phyloP scores from a whole-genome alignment of 2,888 invertebrate genomes.

The Empis livida region DNA sequence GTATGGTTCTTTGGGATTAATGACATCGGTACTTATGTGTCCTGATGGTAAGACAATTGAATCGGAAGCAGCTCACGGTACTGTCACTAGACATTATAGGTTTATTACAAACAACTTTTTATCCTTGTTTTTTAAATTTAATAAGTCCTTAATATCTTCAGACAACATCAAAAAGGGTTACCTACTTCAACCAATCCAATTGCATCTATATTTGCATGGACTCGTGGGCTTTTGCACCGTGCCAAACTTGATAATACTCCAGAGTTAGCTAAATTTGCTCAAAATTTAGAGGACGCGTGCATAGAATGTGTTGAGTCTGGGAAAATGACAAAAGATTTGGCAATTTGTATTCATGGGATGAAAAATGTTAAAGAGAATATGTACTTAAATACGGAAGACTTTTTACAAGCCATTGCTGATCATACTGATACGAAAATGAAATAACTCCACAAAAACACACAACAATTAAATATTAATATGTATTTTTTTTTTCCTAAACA shows the following conservation, averaged over 20 bases:
- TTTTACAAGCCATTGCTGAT: conserved; percentile 67
- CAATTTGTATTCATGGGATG: conserved; percentile 72
- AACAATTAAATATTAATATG: background rate
- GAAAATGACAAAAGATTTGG: conserved; percentile 80
- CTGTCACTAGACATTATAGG: conserved; percentile 77
- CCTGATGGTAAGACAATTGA: conserved; percentile 75
- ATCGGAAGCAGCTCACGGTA: conserved; percentile 86
- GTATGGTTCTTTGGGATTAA: conserved; percentile 74
- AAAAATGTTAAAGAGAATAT: conserved; percentile 69
- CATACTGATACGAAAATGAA: conserved; percentile 44
- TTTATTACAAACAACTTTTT: no score
- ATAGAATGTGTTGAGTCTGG: conserved; percentile 71
- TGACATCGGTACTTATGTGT: conserved; percentile 83
- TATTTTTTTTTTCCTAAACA: background rate
- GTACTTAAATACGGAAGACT: conserved; percentile 75
- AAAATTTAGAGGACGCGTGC: conserved; percentile 65
- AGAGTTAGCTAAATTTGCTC: conserved; percentile 57
- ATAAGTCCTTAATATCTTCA: conserved; percentile 31
- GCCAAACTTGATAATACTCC: conserved; percentile 68
- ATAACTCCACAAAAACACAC: background rate
- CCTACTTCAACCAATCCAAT: conserved; percentile 83
- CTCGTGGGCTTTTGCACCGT: conserved; percentile 68
- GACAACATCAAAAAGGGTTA: conserved; percentile 75
- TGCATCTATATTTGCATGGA: conserved; percentile 88
- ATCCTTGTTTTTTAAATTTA: no score